These are phyloP conservation scores for Neocrepidodera transversa DNA, from an alignment of 2,888 invertebrate genomes.

Conservation along the genomic window DNA sequence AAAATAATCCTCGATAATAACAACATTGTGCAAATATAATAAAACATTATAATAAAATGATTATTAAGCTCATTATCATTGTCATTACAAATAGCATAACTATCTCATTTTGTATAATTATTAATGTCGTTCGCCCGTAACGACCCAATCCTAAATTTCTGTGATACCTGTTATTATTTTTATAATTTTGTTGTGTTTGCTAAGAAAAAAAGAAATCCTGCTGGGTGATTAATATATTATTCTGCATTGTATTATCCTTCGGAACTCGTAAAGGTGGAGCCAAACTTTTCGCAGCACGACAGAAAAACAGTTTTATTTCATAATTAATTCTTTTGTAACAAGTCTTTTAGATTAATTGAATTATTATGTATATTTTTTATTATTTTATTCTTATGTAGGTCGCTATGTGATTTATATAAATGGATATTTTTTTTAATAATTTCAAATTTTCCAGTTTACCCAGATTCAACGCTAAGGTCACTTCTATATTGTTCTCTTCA, in stretches of 20 bases:
- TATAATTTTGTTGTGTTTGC: not conserved
- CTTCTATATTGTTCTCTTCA: too few species aligned
- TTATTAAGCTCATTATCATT: slow-evolving; percentile 38
- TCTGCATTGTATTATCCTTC: not conserved
- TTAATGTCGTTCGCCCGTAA: slow-evolving; percentile 18
- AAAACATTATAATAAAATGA: slow-evolving; percentile 38
- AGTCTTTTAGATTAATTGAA: not conserved
- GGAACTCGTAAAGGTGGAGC: not conserved
- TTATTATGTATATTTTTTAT: not conserved
- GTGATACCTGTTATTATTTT: slow-evolving; percentile 21
- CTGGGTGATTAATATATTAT: slow-evolving; percentile 1
- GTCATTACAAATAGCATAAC: slow-evolving; percentile 32
- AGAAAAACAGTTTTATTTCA: not conserved
- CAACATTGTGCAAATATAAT: slow-evolving; percentile 40
- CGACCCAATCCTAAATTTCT: slow-evolving; percentile 15
- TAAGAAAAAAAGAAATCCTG: not conserved
- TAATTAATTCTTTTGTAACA: slow-evolving; percentile 2
- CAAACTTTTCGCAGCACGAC: not conserved
- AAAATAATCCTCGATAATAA: slow-evolving; percentile 40
- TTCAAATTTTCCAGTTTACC: too few species aligned
- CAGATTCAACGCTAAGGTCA: too few species aligned
- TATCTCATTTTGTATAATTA: slow-evolving; percentile 33
- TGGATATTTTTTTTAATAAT: too few species aligned
- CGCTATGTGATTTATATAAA: too few species aligned
- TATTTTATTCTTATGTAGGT: too few species aligned